Evolutionary conservation across 92 coral and sea anemone species (phyloP).

Genomic region (Pocillopora meandrina): DNA sequence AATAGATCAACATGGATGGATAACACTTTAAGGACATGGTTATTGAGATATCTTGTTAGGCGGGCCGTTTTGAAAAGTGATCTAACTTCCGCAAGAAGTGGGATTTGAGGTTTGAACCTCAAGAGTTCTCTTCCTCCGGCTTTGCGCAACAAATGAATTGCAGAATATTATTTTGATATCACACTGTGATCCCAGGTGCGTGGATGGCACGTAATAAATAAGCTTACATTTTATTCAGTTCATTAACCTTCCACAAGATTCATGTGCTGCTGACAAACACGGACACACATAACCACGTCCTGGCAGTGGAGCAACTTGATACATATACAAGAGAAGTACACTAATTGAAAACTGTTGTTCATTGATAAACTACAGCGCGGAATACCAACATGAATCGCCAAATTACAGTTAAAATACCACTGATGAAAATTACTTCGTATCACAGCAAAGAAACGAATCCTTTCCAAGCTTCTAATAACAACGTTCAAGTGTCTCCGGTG

Average conservation of each 20-base stretch:
- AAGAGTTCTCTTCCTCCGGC: not conserved
- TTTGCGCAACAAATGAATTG: not conserved
- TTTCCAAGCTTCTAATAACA: slow-evolving; percentile 16
- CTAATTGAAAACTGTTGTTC: slow-evolving; percentile 17
- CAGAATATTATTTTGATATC: not conserved
- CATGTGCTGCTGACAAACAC: not conserved
- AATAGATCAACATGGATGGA: slow-evolving; percentile 10
- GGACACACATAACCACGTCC: not conserved
- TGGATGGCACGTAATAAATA: not conserved
- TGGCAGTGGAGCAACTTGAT: slow-evolving; percentile 1
- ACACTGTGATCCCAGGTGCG: slow-evolving; percentile 21
- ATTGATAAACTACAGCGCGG: slow-evolving; percentile 1
- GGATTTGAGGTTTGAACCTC: not conserved
- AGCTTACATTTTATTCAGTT: slow-evolving; percentile 21
- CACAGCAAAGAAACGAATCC: not conserved
- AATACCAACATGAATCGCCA: slow-evolving; percentile 21
- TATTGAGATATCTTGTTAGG: not conserved
- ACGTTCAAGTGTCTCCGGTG: slow-evolving; percentile 53
- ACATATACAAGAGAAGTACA: not conserved
- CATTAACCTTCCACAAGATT: slow-evolving; percentile 13
- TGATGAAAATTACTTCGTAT: slow-evolving; percentile 17
- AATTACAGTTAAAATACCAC: not conserved
- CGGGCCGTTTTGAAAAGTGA: not conserved
- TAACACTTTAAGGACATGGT: not conserved
- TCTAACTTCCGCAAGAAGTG: not conserved